Base-by-base conservation (phyloP, 2,888 invertebrate species). In the Gasteruption jaculator region DNA sequence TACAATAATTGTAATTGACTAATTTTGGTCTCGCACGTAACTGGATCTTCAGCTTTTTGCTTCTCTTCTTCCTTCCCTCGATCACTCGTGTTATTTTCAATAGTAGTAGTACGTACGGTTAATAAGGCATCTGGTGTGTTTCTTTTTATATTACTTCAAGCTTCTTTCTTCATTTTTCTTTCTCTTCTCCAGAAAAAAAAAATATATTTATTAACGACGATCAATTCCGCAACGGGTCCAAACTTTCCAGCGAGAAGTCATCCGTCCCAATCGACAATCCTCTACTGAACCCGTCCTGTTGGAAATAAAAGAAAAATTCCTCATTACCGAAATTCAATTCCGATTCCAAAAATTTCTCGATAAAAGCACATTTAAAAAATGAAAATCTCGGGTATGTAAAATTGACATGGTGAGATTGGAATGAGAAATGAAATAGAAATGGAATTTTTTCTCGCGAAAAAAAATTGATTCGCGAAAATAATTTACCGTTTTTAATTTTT, bases 191-290 rank as follows among this genome's bases (percentile, higher is more conserved):
- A 31, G 5, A 43, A 5, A 16, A 33, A 31, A 7, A 24, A 24
- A 26, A 33, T 21, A 25, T 30, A n/a, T n/a, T n/a, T n/a, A n/a
- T n/a, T n/a, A n/a, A n/a, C n/a, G n/a, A n/a, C n/a, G n/a, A n/a
- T 69, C 58, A 76, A 54, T 90, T 90, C 72, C 86, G 82, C 60
- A 94, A 75, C 46, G 94, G 94, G 77, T 94, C 94, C 71, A 94
- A 79, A 73, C 91, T 91, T 70, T 92, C 93, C 73, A 94, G 75
- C 56, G 90, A 89, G 75, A 95, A 95, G 75, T 94, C 93, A 71
- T 93, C 93, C 67, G 89, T 87, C 61, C 89, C 90, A 74, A 91
- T 87, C 50, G 86, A 80, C 63, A 91, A 78, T 54, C 91, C 91
- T 73, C 87, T 79, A 73, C 86, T 89, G 74, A 91, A 91, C 54